phyloP scores from a whole-genome alignment of 2,888 invertebrate genomes.

The Platycheirus rosarum region DNA sequence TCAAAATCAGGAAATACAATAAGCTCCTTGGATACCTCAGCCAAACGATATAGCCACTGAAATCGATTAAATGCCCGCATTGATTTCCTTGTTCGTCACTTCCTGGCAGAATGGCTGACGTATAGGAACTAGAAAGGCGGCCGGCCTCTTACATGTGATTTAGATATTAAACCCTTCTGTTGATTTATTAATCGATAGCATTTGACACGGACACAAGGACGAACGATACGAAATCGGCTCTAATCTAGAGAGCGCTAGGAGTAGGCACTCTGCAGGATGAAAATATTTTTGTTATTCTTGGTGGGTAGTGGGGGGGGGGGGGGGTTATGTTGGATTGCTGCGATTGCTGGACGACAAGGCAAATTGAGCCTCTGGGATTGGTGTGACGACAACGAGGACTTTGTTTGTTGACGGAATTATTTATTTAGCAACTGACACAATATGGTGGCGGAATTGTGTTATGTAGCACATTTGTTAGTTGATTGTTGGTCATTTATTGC shows the following conservation, averaged over 20 bases:
- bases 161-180: slow-evolving; percentile 70
- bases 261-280: too few relatives aligned
- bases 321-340: slow-evolving; percentile 13
- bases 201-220: slow-evolving; percentile 68
- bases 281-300: slow-evolving; percentile 1
- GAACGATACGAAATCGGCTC: slow-evolving; percentile 14
- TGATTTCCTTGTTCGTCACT: slow-evolving; percentile 63
- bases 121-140: background rate
- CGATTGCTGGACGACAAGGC: slow-evolving; percentile 11
- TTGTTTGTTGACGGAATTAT: slow-evolving; percentile 48
- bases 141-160: slow-evolving; percentile 59
- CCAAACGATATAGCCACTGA: slow-evolving; percentile 23
- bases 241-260: slow-evolving; percentile 27
- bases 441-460: slow-evolving; percentile 28
- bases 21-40: slow-evolving; percentile 50
- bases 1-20: slow-evolving; percentile 45
- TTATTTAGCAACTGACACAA: slow-evolving; percentile 50
- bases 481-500: slow-evolving; percentile 20
- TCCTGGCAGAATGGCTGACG: too few relatives aligned
- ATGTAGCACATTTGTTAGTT: slow-evolving; percentile 10
- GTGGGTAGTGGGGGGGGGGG: too few relatives aligned
- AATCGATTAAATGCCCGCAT: slow-evolving; percentile 69
- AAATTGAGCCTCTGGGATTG: slow-evolving; percentile 41
- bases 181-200: slow-evolving; percentile 71
- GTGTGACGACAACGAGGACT: slow-evolving; percentile 27